A percentile compares a stretch with the other conserved stretches of the same genome.
Conservation (phyloP, 2,888 invertebrate species). For the Ormyrus nitidulus region DNA sequence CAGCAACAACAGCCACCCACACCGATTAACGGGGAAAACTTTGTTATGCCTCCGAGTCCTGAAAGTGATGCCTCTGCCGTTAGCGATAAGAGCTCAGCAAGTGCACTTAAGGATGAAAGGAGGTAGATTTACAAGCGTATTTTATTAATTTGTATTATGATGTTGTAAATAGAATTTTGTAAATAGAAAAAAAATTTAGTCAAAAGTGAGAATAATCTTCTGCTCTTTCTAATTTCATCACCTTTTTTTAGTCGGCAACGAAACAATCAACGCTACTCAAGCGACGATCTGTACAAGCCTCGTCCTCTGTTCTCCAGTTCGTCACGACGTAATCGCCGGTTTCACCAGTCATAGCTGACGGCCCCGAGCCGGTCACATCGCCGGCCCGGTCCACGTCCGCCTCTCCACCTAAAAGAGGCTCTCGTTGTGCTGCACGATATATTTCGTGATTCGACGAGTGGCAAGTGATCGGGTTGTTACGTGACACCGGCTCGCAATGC, state of each 20-base stretch:
- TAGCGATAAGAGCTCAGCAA: slow-evolving; percentile 67
- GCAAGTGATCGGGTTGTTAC: not conserved
- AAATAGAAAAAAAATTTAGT: not conserved
- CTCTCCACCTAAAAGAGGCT: slow-evolving; percentile 35
- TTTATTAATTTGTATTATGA: not conserved
- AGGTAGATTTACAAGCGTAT: slow-evolving; percentile 62
- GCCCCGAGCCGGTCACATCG: slow-evolving; percentile 27
- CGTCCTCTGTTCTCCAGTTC: slow-evolving; percentile 77
- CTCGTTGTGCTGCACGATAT: slow-evolving; percentile 45
- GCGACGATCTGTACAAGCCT: slow-evolving; percentile 85
- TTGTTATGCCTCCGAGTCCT: slow-evolving; percentile 74
- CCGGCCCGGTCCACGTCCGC: slow-evolving; percentile 4
- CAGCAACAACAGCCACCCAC: slow-evolving; percentile 26
- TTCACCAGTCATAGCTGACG: slow-evolving; percentile 69
- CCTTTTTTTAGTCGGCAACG: slow-evolving; percentile 65
- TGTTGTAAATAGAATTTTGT: not conserved
- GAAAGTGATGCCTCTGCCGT: slow-evolving; percentile 74
- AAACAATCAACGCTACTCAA: slow-evolving; percentile 80
- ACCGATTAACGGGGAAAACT: slow-evolving; percentile 69
- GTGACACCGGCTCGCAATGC: not conserved
- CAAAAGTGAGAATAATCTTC: not conserved
- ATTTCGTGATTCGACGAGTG: slow-evolving; percentile 20
- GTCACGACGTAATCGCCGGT: slow-evolving; percentile 77
- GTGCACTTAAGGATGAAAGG: slow-evolving; percentile 69
- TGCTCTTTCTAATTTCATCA: too few relatives aligned